phyloP scores from a whole-genome alignment of 1,140 invertebrate species.

The Listronotus oregonensis region DNA sequence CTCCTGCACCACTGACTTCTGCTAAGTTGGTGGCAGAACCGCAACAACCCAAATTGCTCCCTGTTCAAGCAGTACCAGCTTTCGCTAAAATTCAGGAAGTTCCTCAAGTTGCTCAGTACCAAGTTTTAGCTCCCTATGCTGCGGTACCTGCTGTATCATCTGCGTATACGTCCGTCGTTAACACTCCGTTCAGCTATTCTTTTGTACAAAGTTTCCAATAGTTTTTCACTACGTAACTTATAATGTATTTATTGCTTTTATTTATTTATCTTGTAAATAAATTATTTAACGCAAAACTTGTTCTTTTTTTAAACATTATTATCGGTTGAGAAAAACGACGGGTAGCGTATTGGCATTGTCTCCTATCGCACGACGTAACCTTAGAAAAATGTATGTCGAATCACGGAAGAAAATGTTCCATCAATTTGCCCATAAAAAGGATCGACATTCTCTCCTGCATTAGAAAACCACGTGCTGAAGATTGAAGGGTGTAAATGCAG shows the following conservation, averaged over 20 bases:
- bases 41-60: constrained; percentile 20
- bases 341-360: too few relatives aligned
- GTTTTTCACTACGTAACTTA: not conserved
- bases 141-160: constrained; percentile 24
- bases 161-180: constrained; percentile 34
- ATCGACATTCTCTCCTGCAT: too few relatives aligned
- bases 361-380: too few relatives aligned
- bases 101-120: constrained; percentile 22
- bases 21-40: constrained; percentile 18
- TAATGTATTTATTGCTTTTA: too few relatives aligned
- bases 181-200: constrained; percentile 43
- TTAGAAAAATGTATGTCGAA: too few relatives aligned
- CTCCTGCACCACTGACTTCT: not conserved
- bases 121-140: constrained; percentile 14
- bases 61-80: constrained; percentile 37
- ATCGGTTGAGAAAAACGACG: too few relatives aligned
- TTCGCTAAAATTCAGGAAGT: constrained; percentile 41
- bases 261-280: not conserved
- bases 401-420: too few relatives aligned
- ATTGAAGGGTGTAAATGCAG: too few relatives aligned
- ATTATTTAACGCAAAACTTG: not conserved
- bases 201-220: constrained; percentile 45
- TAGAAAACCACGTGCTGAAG: too few relatives aligned
- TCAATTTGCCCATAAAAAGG: too few relatives aligned
- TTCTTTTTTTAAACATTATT: too few relatives aligned